Percentiles rank a stretch among this genome's conserved stretches.
These are phyloP conservation scores for Acanthoscelides obtectus DNA, from an alignment of 2,888 invertebrate genomes.

Conservation along the genomic window DNA sequence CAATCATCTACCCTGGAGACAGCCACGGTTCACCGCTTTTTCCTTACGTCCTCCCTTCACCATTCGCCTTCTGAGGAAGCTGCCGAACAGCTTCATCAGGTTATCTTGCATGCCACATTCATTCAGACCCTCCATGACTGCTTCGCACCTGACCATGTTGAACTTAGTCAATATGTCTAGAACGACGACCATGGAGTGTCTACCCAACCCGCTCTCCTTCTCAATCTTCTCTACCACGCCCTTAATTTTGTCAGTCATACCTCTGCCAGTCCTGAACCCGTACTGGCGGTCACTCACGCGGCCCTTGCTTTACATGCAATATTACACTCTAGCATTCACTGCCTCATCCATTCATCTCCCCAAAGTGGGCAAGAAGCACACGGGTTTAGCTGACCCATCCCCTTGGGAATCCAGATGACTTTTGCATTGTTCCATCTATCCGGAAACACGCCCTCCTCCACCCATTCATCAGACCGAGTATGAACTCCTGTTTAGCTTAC, in stretches of 20 bases:
- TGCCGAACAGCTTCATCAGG: too few relatives aligned
- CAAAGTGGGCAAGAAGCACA: not conserved
- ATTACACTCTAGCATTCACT: too few relatives aligned
- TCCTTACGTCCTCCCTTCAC: not conserved
- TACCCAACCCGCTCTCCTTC: not conserved
- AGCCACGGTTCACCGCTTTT: not conserved
- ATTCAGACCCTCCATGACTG: not conserved
- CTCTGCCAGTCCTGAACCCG: not conserved
- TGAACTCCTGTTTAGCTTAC: not conserved
- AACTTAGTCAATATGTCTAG: slow-evolving; percentile 1
- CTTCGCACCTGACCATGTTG: not conserved
- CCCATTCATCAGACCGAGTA: not conserved
- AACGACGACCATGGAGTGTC: not conserved
- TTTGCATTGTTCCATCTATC: not conserved
- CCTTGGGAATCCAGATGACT: not conserved
- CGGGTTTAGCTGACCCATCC: not conserved
- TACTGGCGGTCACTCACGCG: not conserved
- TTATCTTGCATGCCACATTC: too few relatives aligned
- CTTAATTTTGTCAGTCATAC: not conserved
- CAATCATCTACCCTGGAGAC: not conserved
- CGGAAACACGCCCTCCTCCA: not conserved
- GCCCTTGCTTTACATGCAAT: not conserved
- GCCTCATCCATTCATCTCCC: not conserved
- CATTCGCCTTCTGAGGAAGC: not conserved
- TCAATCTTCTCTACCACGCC: not conserved